Conservation (phyloP, 2,888 invertebrate genomes). For the Caenorhabditis uteleia region DNA sequence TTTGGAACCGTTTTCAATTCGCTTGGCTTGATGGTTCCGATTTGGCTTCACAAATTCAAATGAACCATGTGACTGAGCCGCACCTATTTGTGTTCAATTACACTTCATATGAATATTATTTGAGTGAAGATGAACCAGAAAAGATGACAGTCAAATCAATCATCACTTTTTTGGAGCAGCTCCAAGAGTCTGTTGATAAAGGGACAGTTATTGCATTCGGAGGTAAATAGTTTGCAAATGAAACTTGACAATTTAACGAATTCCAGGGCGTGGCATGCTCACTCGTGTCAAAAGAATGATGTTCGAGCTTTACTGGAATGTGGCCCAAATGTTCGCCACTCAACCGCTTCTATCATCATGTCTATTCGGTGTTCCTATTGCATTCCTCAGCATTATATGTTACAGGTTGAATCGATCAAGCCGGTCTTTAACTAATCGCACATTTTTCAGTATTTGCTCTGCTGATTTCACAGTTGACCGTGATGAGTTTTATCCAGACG, state of each 20-base stretch:
- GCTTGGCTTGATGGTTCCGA: slow-evolving; percentile 87
- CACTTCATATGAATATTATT: slow-evolving; percentile 87
- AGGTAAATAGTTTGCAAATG: slow-evolving; percentile 15
- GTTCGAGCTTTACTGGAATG: slow-evolving; percentile 48
- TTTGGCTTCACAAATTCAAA: slow-evolving; percentile 89
- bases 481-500: slow-evolving; percentile 67
- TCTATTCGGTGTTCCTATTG: slow-evolving; percentile 89
- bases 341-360: slow-evolving; percentile 86
- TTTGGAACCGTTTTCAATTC: slow-evolving; percentile 73
- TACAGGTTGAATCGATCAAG: slow-evolving; percentile 78
- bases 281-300: slow-evolving; percentile 37
- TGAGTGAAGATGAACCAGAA: slow-evolving; percentile 81
- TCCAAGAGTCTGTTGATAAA: slow-evolving; percentile 74
- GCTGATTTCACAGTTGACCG: slow-evolving; percentile 79
- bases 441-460: slow-evolving; percentile 78
- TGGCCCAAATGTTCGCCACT: slow-evolving; percentile 67
- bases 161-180: slow-evolving; percentile 70
- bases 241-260: background rate
- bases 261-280: slow-evolving; percentile 27
- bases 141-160: slow-evolving; percentile 77
- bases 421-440: background rate
- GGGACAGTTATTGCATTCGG: slow-evolving; percentile 34
- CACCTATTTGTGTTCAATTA: slow-evolving; percentile 89
- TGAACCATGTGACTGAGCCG: slow-evolving; percentile 84
- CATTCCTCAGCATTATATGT: slow-evolving; percentile 89